phyloP scores from a whole-genome alignment of 2,888 invertebrate species.

The Heliconius charithonia region DNA sequence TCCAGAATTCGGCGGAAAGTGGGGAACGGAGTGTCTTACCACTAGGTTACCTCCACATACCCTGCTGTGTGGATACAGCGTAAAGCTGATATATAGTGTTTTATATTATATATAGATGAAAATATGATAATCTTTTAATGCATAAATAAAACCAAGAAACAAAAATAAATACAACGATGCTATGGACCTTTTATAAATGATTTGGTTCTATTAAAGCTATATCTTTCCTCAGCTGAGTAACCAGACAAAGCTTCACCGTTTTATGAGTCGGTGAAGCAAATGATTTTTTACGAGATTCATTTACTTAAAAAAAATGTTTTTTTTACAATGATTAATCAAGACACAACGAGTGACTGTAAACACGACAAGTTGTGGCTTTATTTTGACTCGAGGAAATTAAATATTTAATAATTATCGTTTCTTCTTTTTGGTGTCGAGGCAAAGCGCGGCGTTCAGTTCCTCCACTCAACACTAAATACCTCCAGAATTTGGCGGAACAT shows the following conservation, averaged over 20 bases:
- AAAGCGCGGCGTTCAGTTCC: no score
- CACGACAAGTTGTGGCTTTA: no score
- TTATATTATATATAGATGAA: not conserved
- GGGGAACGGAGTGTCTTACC: not conserved
- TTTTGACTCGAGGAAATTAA: no score
- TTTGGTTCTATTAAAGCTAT: not conserved
- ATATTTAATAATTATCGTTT: no score
- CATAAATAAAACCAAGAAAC: not conserved
- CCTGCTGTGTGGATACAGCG: not conserved
- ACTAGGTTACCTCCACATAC: no score
- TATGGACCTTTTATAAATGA: not conserved
- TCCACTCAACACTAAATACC: no score
- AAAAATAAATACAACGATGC: not conserved
- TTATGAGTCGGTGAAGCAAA: slow-evolving; percentile 13
- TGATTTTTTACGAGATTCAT: slow-evolving; percentile 3
- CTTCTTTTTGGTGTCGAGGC: no score
- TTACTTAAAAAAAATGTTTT: not conserved
- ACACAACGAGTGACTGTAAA: no score
- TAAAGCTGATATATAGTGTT: no score
- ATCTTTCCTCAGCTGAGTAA: not conserved
- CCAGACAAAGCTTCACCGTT: slow-evolving; percentile 3
- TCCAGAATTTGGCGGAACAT: no score
- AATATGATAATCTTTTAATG: not conserved
- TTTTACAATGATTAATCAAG: slow-evolving; percentile 14
- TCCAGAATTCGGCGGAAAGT: not conserved